These are phyloP conservation scores for Tyrannus savana DNA, from an alignment of 2,113 vertebrate genomes.

Conservation along the genomic window DNA sequence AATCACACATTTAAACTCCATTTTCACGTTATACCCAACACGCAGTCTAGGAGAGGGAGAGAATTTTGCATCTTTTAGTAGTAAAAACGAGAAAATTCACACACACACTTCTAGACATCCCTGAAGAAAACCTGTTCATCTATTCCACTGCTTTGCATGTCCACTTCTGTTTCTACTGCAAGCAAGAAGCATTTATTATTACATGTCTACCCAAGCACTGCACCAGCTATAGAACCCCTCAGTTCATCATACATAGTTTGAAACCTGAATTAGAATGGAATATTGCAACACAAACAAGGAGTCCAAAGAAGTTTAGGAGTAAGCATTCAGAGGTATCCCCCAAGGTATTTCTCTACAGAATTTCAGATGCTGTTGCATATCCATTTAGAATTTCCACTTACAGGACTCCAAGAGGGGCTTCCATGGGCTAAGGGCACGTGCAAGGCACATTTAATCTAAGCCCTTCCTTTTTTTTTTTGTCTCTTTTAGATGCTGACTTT, in stretches of 20 bases:
- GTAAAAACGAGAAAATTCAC: background rate
- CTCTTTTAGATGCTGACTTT: background rate
- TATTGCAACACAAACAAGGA: background rate
- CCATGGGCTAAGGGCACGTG: background rate
- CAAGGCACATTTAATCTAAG: background rate
- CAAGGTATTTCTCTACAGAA: background rate
- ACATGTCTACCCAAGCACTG: background rate
- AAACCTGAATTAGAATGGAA: background rate
- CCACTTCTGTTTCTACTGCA: background rate
- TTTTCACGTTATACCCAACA: background rate
- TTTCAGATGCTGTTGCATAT: background rate
- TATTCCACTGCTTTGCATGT: background rate
- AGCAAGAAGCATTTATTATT: background rate
- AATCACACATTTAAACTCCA: background rate
- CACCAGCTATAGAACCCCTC: background rate
- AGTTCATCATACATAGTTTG: background rate
- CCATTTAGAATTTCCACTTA: background rate
- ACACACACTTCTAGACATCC: background rate
- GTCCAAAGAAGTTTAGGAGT: background rate
- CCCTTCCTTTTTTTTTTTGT: background rate
- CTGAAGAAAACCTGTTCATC: background rate
- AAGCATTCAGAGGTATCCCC: background rate
- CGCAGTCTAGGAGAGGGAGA: background rate
- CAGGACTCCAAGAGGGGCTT: background rate
- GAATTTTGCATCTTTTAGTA: background rate